These are phyloP conservation scores for Tortrix viridana DNA, from an alignment of 2,888 invertebrate genomes.

Conservation along the genomic window DNA sequence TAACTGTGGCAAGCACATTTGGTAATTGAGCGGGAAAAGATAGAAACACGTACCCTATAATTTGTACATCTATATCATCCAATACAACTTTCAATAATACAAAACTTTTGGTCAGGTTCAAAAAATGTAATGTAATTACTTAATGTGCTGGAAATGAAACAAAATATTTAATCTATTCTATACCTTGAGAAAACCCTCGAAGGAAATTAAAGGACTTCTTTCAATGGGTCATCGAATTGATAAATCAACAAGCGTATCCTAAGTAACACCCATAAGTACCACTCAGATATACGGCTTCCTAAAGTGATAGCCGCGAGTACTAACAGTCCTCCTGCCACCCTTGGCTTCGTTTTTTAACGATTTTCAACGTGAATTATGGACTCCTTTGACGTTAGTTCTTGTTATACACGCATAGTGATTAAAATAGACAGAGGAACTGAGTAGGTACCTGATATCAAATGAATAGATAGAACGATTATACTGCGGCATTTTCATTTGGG, in stretches of 20 bases:
- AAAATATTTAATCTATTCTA: background rate
- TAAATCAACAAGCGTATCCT: slow-evolving; percentile 28
- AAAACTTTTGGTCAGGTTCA: too few species aligned
- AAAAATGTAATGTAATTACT: background rate
- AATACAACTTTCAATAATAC: background rate
- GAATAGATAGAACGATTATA: background rate
- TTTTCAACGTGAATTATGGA: slow-evolving; percentile 32
- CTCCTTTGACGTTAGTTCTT: slow-evolving; percentile 21
- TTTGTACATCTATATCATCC: slow-evolving; percentile 4
- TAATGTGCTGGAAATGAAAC: too few species aligned
- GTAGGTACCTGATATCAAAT: slow-evolving; percentile 10
- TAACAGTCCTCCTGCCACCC: slow-evolving; percentile 56
- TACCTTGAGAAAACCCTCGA: background rate
- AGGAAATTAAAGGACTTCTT: slow-evolving; percentile 2
- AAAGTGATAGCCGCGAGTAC: slow-evolving; percentile 52
- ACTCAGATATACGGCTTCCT: slow-evolving; percentile 46
- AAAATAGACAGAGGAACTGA: background rate
- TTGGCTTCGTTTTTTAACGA: slow-evolving; percentile 51
- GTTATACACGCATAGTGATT: slow-evolving; percentile 10
- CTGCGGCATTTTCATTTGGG: background rate
- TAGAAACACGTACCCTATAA: slow-evolving; percentile 41
- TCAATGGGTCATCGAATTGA: slow-evolving; percentile 12
- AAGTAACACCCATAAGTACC: slow-evolving; percentile 29
- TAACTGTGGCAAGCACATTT: slow-evolving; percentile 67
- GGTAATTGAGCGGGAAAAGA: slow-evolving; percentile 60